A percentile compares a stretch with the other conserved stretches of the same genome.
These are phyloP conservation scores for Drosophila arizonae DNA, from an alignment of 1,140 invertebrate species.

Conservation along the genomic window DNA sequence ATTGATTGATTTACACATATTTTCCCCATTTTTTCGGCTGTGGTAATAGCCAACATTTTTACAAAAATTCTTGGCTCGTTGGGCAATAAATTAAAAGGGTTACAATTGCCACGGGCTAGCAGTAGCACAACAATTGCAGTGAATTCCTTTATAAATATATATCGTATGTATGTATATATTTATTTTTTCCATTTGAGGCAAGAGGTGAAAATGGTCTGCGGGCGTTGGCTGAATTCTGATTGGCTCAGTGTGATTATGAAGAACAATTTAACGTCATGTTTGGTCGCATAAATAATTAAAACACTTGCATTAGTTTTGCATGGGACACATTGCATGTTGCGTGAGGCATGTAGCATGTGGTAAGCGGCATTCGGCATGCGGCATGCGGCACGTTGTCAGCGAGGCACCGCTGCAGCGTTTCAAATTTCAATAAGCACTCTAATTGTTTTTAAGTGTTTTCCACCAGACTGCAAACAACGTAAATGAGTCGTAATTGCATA, in stretches of 20 bases:
- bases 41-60: background rate
- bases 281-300: constrained; percentile 71
- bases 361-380: constrained; percentile 50
- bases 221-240: constrained; percentile 6
- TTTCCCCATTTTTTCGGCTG: background rate
- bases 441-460: constrained; percentile 82
- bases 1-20: too few species aligned
- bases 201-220: background rate
- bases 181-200: background rate
- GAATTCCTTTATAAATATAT: background rate
- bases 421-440: constrained; percentile 78
- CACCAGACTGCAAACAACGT: constrained; percentile 50
- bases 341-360: constrained; percentile 53
- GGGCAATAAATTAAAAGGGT: constrained; percentile 9
- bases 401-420: constrained; percentile 7
- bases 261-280: constrained; percentile 71
- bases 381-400: constrained; percentile 51
- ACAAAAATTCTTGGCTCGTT: constrained; percentile 2
- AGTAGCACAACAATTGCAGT: background rate
- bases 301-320: constrained; percentile 67
- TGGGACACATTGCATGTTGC: constrained; percentile 56
- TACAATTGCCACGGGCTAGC: background rate
- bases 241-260: constrained; percentile 47
- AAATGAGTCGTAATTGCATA: constrained; percentile 82
- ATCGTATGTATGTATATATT: too few species aligned